A percentile compares a stretch with the other conserved stretches of the same genome.
Conservation (phyloP, 1,140 invertebrate genomes). For the Brachionus paranguensis region DNA sequence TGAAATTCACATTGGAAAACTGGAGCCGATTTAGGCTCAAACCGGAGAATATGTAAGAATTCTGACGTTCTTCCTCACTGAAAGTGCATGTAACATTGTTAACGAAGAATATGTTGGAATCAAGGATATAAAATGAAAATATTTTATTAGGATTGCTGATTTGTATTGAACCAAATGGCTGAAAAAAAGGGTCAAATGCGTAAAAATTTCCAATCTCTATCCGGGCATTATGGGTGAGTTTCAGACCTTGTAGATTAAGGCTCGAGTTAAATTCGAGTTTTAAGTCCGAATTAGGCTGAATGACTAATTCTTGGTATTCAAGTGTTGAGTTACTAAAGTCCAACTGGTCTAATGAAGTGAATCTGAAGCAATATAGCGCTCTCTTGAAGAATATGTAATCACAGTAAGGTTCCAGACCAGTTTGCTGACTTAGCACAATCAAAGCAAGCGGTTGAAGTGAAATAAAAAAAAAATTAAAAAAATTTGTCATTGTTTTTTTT, state of each 20-base stretch:
- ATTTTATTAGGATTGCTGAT: background rate
- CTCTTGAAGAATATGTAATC: background rate
- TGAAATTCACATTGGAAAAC: background rate
- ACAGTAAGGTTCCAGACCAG: background rate
- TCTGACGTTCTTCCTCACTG: background rate
- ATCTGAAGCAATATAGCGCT: background rate
- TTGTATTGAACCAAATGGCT: background rate
- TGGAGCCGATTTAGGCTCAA: background rate
- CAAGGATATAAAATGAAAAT: background rate
- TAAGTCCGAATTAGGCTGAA: background rate
- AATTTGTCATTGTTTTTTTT: background rate
- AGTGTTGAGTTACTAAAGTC: background rate
- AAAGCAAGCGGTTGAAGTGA: background rate
- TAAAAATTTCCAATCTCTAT: background rate
- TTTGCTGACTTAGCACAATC: background rate
- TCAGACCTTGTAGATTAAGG: background rate
- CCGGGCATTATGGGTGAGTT: background rate
- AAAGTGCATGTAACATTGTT: background rate
- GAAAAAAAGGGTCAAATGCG: background rate
- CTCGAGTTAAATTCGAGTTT: constrained; percentile 18
- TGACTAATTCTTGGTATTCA: background rate
- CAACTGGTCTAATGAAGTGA: background rate
- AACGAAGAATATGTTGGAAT: background rate
- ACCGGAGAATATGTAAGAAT: background rate
- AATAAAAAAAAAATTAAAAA: background rate